These are phyloP conservation scores for Laspeyria flexula DNA, from an alignment of 2,888 invertebrate genomes.

Conservation along the genomic window DNA sequence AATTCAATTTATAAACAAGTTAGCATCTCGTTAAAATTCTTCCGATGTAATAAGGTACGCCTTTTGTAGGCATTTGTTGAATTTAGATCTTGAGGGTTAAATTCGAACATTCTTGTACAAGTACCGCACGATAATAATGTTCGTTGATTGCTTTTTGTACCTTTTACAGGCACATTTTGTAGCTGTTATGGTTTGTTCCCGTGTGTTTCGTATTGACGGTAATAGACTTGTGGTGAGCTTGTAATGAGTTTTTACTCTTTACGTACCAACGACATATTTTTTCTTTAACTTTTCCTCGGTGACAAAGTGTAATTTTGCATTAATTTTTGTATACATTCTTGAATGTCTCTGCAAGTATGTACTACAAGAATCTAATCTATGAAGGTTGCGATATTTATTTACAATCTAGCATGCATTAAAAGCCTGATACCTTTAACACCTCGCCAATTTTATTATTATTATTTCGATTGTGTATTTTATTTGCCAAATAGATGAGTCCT, in stretches of 20 bases:
- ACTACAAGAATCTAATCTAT: too few species aligned
- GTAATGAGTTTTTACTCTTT: background rate
- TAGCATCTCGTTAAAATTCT: slow-evolving; percentile 84
- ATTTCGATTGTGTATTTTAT: too few species aligned
- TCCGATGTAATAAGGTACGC: slow-evolving; percentile 77
- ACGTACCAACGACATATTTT: background rate
- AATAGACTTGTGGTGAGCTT: background rate
- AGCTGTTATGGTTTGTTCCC: slow-evolving; percentile 6
- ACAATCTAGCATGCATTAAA: too few species aligned
- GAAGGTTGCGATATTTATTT: too few species aligned
- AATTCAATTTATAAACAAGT: slow-evolving; percentile 85
- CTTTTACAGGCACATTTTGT: slow-evolving; percentile 34
- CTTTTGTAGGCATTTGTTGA: slow-evolving; percentile 63
- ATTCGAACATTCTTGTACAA: slow-evolving; percentile 48
- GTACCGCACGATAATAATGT: slow-evolving; percentile 43
- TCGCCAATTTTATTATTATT: too few species aligned
- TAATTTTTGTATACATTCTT: too few species aligned
- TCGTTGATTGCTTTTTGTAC: slow-evolving; percentile 43
- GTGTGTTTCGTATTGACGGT: background rate
- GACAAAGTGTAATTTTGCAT: too few species aligned
- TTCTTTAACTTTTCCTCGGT: background rate
- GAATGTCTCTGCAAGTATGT: too few species aligned
- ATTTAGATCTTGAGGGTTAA: slow-evolving; percentile 47
- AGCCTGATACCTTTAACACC: too few species aligned
- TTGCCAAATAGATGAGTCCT: too few species aligned